Conservation (phyloP, 2,888 invertebrate species). For the Trichogramma evanescens region DNA sequence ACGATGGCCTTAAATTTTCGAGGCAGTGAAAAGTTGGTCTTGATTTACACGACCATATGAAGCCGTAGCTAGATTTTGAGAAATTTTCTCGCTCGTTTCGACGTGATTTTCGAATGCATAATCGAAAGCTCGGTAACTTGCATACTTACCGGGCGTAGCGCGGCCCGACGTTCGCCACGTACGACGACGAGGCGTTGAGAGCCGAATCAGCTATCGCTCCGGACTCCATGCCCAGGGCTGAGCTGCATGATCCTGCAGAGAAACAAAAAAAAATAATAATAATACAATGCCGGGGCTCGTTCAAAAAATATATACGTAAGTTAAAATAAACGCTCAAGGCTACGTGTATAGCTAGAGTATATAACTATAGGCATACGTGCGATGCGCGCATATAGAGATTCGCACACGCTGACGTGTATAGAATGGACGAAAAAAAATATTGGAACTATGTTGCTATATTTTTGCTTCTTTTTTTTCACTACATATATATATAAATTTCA, state of each 20-base stretch:
- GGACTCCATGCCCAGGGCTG: slow-evolving; percentile 66
- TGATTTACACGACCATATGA: too few species aligned
- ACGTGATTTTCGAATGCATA: too few species aligned
- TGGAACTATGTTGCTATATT: slow-evolving; percentile 1
- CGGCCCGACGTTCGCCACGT: slow-evolving; percentile 64
- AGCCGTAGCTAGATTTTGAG: too few species aligned
- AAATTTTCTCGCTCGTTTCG: too few species aligned
- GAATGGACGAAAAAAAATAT: slow-evolving; percentile 4
- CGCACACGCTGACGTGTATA: not conserved
- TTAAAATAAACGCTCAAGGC: slow-evolving; percentile 5
- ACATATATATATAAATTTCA: not conserved
- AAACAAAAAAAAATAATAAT: slow-evolving; percentile 27
- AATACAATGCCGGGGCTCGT: slow-evolving; percentile 1
- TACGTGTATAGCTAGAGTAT: not conserved
- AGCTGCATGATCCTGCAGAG: slow-evolving; percentile 55
- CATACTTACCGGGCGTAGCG: slow-evolving; percentile 59
- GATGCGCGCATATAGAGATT: not conserved
- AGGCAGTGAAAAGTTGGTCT: too few species aligned
- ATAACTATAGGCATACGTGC: not conserved
- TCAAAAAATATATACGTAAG: not conserved
- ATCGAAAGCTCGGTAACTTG: slow-evolving; percentile 1
- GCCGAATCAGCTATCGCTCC: slow-evolving; percentile 62
- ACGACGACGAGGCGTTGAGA: slow-evolving; percentile 64
- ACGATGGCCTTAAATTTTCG: too few species aligned
- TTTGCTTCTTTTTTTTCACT: not conserved